Conservation (phyloP, 1,140 invertebrate genomes). For the Amyelois transitella region DNA sequence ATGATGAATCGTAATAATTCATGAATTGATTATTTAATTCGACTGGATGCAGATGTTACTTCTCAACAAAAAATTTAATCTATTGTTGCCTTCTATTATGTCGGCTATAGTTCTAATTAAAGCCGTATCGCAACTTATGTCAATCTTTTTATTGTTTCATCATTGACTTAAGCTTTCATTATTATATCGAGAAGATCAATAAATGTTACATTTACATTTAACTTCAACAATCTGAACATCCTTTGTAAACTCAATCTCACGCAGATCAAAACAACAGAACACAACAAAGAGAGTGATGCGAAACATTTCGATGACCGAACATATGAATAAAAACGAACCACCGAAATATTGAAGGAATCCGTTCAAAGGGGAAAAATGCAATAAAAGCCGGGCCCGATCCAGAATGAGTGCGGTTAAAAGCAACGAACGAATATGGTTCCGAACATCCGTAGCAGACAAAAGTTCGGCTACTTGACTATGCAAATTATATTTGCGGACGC, state of each 20-base stretch:
- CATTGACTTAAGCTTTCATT: neutral
- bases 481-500: slow-evolving; percentile 74
- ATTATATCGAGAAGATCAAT: neutral
- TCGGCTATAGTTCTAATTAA: slow-evolving; percentile 39
- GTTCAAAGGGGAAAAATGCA: slow-evolving; percentile 73
- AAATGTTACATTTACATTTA: neutral
- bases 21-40: slow-evolving; percentile 62
- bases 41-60: slow-evolving; percentile 35
- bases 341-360: slow-evolving; percentile 73
- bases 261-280: slow-evolving; percentile 21
- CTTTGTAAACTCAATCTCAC: neutral
- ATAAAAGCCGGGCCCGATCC: slow-evolving; percentile 64
- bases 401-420: slow-evolving; percentile 72
- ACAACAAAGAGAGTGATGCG: slow-evolving; percentile 45
- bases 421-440: slow-evolving; percentile 69
- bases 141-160: slow-evolving; percentile 35
- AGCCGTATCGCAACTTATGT: slow-evolving; percentile 25
- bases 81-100: slow-evolving; percentile 40
- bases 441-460: slow-evolving; percentile 71
- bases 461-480: slow-evolving; percentile 72
- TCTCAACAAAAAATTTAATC: slow-evolving; percentile 47
- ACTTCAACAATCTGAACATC: too few species aligned
- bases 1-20: slow-evolving; percentile 71
- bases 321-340: slow-evolving; percentile 69
- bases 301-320: slow-evolving; percentile 66